phyloP scores from a whole-genome alignment of 2,797 vertebrate species.

The Pipistrellus kuhlii region DNA sequence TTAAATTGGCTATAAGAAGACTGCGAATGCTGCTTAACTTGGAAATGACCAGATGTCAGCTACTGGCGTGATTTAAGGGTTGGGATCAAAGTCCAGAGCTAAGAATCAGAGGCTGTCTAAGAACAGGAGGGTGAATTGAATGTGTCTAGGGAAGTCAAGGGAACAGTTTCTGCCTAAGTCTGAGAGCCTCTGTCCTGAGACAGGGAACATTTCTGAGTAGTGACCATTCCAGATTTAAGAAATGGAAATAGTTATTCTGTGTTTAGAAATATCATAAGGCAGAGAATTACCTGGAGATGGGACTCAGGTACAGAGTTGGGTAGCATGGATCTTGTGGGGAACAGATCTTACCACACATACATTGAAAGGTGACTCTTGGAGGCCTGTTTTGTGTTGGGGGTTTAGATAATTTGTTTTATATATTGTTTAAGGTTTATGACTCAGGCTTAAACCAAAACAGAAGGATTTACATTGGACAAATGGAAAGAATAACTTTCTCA shows the following conservation, averaged over 20 bases:
- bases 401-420: neutral
- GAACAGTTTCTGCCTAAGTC: neutral
- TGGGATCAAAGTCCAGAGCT: neutral
- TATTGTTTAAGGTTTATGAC: neutral
- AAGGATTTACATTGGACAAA: neutral
- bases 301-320: neutral
- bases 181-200: neutral
- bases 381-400: neutral
- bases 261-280: neutral
- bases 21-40: neutral
- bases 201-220: neutral
- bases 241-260: neutral
- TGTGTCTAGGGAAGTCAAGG: neutral
- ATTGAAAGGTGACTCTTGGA: neutral
- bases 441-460: neutral
- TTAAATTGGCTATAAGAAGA: neutral
- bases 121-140: neutral
- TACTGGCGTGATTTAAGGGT: neutral
- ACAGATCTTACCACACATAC: neutral
- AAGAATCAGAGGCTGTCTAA: neutral
- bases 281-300: neutral
- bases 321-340: neutral
- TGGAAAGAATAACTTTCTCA: neutral
- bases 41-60: neutral
- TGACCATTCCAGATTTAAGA: neutral